Conservation (phyloP, 2,113 vertebrate species). For the Siniperca chuatsi region DNA sequence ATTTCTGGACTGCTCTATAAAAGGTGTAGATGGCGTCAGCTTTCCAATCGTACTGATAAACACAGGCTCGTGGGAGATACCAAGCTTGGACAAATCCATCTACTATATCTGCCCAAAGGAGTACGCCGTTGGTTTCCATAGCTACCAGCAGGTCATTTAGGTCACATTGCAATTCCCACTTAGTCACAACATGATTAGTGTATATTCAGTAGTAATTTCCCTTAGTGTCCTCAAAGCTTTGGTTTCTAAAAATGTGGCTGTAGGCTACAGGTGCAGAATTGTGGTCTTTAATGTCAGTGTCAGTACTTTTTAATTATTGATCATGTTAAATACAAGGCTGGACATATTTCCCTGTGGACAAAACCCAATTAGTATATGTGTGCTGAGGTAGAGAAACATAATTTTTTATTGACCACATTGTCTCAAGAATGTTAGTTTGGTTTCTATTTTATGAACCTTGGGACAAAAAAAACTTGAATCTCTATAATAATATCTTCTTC, state of each 20-base stretch:
- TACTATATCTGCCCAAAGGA: conserved; percentile 31
- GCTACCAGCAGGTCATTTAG: conserved; percentile 40
- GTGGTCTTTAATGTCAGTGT: conserved; percentile 17
- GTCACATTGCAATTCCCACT: conserved; percentile 39
- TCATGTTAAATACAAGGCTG: conserved; percentile 41
- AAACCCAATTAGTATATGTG: conserved; percentile 28
- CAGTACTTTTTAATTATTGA: conserved; percentile 69
- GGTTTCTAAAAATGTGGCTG: neutral
- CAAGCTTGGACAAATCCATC: conserved; percentile 32
- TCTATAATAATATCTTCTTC: no score
- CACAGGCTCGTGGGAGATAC: conserved; percentile 5
- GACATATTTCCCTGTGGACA: conserved; percentile 62
- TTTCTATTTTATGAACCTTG: neutral
- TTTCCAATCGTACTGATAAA: conserved; percentile 46
- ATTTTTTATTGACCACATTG: conserved; percentile 31
- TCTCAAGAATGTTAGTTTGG: conserved; percentile 18
- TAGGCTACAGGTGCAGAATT: neutral
- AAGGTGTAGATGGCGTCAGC: conserved; percentile 27
- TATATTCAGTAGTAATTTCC: conserved; percentile 27
- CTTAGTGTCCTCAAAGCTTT: conserved; percentile 13
- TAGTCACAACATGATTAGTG: conserved; percentile 26
- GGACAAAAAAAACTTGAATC: neutral
- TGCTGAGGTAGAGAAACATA: conserved; percentile 55
- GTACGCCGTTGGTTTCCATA: conserved; percentile 54
- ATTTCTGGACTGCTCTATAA: conserved; percentile 33